Percentiles rank a stretch among this genome's conserved stretches.
Conservation (phyloP, 2,797 vertebrate genomes). For the Paratrypauchen microcephalus region DNA sequence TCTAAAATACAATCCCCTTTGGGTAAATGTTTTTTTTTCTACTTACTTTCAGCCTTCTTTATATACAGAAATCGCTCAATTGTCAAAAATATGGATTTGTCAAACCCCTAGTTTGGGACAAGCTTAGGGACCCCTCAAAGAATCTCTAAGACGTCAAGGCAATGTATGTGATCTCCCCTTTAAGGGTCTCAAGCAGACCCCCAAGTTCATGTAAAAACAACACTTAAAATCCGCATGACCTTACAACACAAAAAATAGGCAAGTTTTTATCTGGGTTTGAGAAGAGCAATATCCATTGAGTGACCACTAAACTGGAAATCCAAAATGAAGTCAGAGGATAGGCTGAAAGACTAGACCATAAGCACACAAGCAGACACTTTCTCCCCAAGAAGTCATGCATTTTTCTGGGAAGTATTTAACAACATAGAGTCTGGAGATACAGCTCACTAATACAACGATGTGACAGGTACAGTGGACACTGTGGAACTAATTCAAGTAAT, state of each 20-base stretch:
- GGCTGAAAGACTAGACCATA: slow-evolving; percentile 71
- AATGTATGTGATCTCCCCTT: slow-evolving; percentile 92
- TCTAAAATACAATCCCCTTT: slow-evolving; percentile 98
- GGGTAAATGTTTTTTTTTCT: slow-evolving; percentile 93
- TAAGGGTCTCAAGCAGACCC: slow-evolving; percentile 81
- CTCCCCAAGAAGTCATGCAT: slow-evolving; percentile 74
- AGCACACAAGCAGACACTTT: slow-evolving; percentile 76
- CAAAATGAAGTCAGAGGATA: slow-evolving; percentile 58
- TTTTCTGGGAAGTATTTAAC: slow-evolving; percentile 73
- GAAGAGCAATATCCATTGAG: slow-evolving; percentile 51
- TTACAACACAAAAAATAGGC: slow-evolving; percentile 72
- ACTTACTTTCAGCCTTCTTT: slow-evolving; percentile 90
- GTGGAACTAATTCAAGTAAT: slow-evolving; percentile 74
- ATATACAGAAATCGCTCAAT: slow-evolving; percentile 97
- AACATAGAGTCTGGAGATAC: slow-evolving; percentile 73
- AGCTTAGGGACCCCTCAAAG: slow-evolving; percentile 91
- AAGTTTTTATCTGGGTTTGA: slow-evolving; percentile 56
- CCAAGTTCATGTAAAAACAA: slow-evolving; percentile 85
- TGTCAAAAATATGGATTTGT: slow-evolving; percentile 99
- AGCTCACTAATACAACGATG: slow-evolving; percentile 69
- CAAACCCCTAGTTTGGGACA: slow-evolving; percentile 92
- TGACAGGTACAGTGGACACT: slow-evolving; percentile 62
- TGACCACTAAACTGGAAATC: slow-evolving; percentile 39
- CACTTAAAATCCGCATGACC: slow-evolving; percentile 76
- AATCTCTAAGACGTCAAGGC: slow-evolving; percentile 95